Evolutionary conservation across 37 sponge, comb jelly and placozoan species (phyloP).

Genomic region (Spongia lamella): DNA sequence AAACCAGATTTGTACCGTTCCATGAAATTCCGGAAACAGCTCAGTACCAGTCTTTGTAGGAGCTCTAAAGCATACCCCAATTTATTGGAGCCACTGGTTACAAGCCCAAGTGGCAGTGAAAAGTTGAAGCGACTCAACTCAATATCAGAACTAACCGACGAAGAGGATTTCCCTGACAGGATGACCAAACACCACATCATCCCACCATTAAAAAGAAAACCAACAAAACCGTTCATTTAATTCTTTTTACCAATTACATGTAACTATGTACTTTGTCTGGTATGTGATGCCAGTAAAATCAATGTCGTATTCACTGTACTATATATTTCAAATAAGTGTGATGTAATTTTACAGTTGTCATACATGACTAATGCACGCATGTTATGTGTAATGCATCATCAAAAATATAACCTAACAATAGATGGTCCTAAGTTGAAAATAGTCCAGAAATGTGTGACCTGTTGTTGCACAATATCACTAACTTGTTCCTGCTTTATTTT

Average conservation of each 20-base stretch:
- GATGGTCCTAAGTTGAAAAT: too few species aligned
- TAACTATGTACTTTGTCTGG: neutral
- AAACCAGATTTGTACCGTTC: neutral
- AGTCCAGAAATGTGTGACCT: too few species aligned
- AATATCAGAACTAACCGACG: neutral
- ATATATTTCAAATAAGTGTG: neutral
- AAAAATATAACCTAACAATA: too few species aligned
- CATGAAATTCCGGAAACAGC: neutral
- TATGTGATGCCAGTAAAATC: constrained; percentile 1
- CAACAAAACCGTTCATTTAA: neutral
- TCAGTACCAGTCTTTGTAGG: neutral
- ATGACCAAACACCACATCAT: constrained; percentile 4
- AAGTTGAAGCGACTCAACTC: neutral
- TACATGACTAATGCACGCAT: too few species aligned
- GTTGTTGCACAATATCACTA: too few species aligned
- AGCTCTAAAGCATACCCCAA: too few species aligned
- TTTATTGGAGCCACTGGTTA: too few species aligned
- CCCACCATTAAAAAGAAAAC: constrained; percentile 37
- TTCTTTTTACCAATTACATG: neutral
- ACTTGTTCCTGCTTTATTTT: too few species aligned
- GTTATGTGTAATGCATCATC: too few species aligned
- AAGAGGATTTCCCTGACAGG: neutral
- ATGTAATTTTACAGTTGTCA: neutral
- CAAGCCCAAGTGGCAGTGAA: neutral
- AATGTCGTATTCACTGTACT: too few species aligned